These are phyloP conservation scores for Anticlea derivata DNA, from an alignment of 2,888 invertebrate species.

Conservation along the genomic window DNA sequence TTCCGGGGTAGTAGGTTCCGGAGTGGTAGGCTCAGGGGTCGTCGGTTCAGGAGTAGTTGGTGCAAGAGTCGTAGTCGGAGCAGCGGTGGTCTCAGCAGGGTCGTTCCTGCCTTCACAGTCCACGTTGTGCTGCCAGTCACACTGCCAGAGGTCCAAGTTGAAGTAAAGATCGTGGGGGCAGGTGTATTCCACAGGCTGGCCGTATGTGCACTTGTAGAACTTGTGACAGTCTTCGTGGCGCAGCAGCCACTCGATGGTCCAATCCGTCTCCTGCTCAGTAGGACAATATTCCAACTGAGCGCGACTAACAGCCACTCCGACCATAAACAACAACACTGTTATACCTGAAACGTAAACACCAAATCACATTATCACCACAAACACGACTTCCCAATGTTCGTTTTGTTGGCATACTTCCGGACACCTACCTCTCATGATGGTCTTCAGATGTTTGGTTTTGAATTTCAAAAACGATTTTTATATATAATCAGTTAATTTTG, in stretches of 20 bases:
- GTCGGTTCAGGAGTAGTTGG: slow-evolving; percentile 9
- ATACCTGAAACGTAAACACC: slow-evolving; percentile 42
- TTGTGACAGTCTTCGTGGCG: slow-evolving; percentile 83
- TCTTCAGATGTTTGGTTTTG: slow-evolving; percentile 18
- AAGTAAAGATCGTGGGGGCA: slow-evolving; percentile 84
- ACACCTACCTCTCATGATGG: slow-evolving; percentile 40
- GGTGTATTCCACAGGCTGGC: slow-evolving; percentile 80
- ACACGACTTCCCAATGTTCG: too few species aligned
- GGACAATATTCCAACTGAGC: slow-evolving; percentile 57
- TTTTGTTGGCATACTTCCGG: not conserved
- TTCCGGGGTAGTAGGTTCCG: slow-evolving; percentile 21
- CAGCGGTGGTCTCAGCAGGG: slow-evolving; percentile 40
- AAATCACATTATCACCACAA: too few species aligned
- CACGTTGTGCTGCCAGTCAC: slow-evolving; percentile 86
- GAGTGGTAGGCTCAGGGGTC: slow-evolving; percentile 19
- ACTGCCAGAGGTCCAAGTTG: slow-evolving; percentile 77
- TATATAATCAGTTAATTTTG: slow-evolving; percentile 30
- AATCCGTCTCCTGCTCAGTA: slow-evolving; percentile 53
- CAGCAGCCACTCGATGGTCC: slow-evolving; percentile 77
- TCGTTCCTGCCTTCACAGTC: slow-evolving; percentile 77
- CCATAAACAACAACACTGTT: slow-evolving; percentile 41
- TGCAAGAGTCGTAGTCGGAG: slow-evolving; percentile 1
- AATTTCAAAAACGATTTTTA: slow-evolving; percentile 28
- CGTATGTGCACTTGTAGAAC: slow-evolving; percentile 87
- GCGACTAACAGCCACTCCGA: slow-evolving; percentile 41